Evolutionary conservation across 2,797 vertebrate species (phyloP), one percentile per base, ranked within the genome.

Genomic region (Numenius phaeopus): DNA sequence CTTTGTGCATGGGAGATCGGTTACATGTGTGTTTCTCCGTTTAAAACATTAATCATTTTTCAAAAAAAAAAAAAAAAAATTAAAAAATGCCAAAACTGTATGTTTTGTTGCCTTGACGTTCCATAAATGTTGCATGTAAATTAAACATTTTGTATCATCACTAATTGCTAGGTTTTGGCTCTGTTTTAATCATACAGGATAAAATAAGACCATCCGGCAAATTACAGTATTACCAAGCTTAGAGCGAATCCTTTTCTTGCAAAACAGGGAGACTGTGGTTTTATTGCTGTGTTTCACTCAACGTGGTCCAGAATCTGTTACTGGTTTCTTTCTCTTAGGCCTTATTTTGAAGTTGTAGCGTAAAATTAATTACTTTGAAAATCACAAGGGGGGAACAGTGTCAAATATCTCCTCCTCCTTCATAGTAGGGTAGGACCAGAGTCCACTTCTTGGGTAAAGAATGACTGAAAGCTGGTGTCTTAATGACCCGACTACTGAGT

Each of bases 111-210:
- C 95, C 86, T 92, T 94, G 97, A 91, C 2, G 64, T 97, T 96
- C 96, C 95, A 92, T 97, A 87, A 94, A 90, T 97, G 97, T 98
- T 97, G 98, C 98, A 98, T 96, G 98, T 98, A 92, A 95, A 98
- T 98, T 98, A 98, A 98, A 98, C 85, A 81, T 98, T 98, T 98
- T 98, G 94, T 98, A 98, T 89, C 81, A 95, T 90, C 76, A 19
- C 59, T 66, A 85, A 37, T 78, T 78, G 61, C 26, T 91, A 20
- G 65, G 52, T 90, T 66, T 86, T 87, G 91, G 94, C 87, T 87
- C 39, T 80, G 62, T 91, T 93, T 62, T 96, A 82, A 55, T 90
- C 27, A 39, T 27, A n/a, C 14, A 49, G 30, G 58, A 62, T 72
- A 46, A 84, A 61, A 34, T 44, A 85, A 82, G 61, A 70, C 18